Percentiles rank a stretch among this genome's conserved stretches.
phyloP scores from a whole-genome alignment of 2,888 invertebrate species.

The Stramonita haemastoma region DNA sequence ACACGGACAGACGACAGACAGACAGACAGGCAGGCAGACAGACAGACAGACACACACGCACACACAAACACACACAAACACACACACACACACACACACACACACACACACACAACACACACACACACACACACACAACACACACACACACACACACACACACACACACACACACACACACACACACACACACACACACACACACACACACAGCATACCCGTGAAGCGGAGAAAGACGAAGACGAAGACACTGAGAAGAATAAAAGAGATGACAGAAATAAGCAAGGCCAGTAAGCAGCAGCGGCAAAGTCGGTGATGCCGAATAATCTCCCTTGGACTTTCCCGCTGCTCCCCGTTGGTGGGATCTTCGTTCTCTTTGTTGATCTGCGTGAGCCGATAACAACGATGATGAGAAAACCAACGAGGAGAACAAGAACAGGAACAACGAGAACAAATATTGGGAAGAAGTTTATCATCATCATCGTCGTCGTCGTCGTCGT shows the following conservation, averaged over 20 bases:
- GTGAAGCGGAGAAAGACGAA: conserved; percentile 32
- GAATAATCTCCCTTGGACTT: conserved; percentile 25
- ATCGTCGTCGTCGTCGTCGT: too few relatives aligned
- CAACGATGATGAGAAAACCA: background rate
- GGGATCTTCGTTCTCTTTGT: conserved; percentile 17
- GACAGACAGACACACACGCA: too few relatives aligned
- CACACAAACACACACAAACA: background rate
- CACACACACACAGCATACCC: conserved; percentile 1
- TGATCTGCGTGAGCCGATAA: background rate
- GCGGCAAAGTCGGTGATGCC: conserved; percentile 28
- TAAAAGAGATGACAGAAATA: conserved; percentile 3
- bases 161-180: background rate
- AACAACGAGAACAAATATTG: too few relatives aligned
- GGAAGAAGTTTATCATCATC: too few relatives aligned
- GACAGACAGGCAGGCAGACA: too few relatives aligned
- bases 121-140: too few relatives aligned
- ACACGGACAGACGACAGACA: too few relatives aligned
- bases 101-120: background rate
- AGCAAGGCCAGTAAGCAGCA: conserved; percentile 36
- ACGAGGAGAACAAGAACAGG: background rate
- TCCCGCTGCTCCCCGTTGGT: conserved; percentile 11
- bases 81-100: background rate
- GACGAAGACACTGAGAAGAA: conserved; percentile 16
- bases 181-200: background rate
- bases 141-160: background rate